These are phyloP conservation scores for Pararge aegeria DNA, from an alignment of 1,140 invertebrate species.

Conservation along the genomic window DNA sequence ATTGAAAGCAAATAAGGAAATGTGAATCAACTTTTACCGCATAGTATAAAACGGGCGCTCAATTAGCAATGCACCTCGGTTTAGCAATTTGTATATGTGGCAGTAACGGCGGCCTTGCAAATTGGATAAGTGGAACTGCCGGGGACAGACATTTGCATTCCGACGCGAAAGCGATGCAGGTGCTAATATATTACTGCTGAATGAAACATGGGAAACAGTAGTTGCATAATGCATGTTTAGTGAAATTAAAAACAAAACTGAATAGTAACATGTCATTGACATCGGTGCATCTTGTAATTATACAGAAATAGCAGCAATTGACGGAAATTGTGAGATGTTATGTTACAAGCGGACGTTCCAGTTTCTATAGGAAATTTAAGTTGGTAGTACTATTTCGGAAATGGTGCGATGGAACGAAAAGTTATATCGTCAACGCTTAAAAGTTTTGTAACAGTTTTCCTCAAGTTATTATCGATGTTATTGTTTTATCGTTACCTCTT, in stretches of 20 bases:
- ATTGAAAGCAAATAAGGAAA: not conserved
- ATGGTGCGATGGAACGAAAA: too few species aligned
- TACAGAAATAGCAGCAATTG: too few species aligned
- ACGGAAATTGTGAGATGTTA: too few species aligned
- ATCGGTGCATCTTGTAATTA: too few species aligned
- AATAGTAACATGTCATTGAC: too few species aligned
- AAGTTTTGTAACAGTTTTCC: too few species aligned
- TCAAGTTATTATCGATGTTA: too few species aligned
- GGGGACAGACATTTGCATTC: conserved; percentile 25
- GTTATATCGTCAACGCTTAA: too few species aligned
- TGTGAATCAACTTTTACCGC: not conserved
- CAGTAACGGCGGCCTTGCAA: conserved; percentile 24
- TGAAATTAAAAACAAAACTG: not conserved
- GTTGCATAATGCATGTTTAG: not conserved
- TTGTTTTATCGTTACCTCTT: too few species aligned
- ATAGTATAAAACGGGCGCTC: conserved; percentile 10
- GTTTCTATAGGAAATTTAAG: too few species aligned
- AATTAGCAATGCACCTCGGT: conserved; percentile 21
- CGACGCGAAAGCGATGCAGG: conserved; percentile 8
- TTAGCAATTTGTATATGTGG: conserved; percentile 30
- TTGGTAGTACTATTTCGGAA: too few species aligned
- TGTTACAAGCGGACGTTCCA: too few species aligned
- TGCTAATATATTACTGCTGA: conserved; percentile 5
- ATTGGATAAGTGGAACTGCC: conserved; percentile 27
- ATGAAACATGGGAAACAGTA: conserved; percentile 10